Evolutionary conservation across 2,888 invertebrate species (phyloP), one percentile per base, ranked within the genome.

Genomic region (Acronicta aceris): DNA sequence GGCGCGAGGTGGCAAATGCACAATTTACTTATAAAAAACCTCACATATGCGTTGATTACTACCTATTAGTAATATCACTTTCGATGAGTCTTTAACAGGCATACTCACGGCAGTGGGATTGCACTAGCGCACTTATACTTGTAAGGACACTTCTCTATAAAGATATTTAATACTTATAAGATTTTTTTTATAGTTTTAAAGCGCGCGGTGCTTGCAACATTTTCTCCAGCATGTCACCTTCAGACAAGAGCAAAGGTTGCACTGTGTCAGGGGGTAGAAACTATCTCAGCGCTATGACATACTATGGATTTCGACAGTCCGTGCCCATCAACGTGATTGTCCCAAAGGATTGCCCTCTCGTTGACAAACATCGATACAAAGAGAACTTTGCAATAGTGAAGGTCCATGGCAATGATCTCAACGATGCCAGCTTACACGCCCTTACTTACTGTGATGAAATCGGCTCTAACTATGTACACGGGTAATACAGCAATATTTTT

Each of bases 131-230:
- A n/a, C n/a, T n/a, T 27, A 27, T 30, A 9, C 10, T 1, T 30
- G 30, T 8, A n/a, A n/a, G n/a, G n/a, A n/a, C n/a, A n/a, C n/a
- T n/a, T n/a, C n/a, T n/a, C n/a, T n/a, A 9, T 30, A 10, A 30
- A 9, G 9, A 33, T 12, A 1, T 30, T n/a, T n/a, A n/a, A n/a
- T 9, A 5, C 0, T 30, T 30, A 30, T 30, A 33, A n/a, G n/a
- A n/a, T n/a, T 54, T 13, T 13, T 50, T 45, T 59, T 78, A 25
- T 58, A 87, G 88, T 76, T 87, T 85, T 42, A 88, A 88, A 74
- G 86, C 86, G 3, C 87, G 86, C n/a, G 88, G 88, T 25, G 84
- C 78, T 10, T 84, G 84, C 66, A 88, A 88, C 59, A 70, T 84
- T 4, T 49, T 88, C 4, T 57, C 76, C 6, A 63, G 43, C 16